A percentile compares a stretch with the other conserved stretches of the same genome.
phyloP scores from a whole-genome alignment of 2,888 invertebrate species.

The Cataglyphis altisquamis region DNA sequence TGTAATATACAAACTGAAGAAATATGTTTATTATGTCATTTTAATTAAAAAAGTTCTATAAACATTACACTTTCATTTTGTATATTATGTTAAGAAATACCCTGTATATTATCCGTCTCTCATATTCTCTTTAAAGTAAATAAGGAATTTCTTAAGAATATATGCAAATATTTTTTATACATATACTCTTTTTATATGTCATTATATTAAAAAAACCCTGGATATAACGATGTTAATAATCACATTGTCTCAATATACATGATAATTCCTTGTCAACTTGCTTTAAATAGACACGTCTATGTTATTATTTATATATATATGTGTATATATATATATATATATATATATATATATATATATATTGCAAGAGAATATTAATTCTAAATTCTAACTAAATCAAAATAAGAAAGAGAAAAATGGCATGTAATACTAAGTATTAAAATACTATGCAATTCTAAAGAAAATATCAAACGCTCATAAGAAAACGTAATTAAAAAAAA shows the following conservation, averaged over 20 bases:
- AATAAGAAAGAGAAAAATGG: neutral
- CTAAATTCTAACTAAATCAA: neutral
- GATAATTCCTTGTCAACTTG: constrained; percentile 4
- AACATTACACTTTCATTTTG: neutral
- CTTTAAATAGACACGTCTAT: neutral
- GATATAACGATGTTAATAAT: constrained; percentile 1
- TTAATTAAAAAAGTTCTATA: neutral
- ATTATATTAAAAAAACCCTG: constrained; percentile 18
- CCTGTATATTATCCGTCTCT: neutral
- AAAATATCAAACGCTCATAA: neutral
- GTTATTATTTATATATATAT: no score
- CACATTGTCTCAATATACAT: neutral
- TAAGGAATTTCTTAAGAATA: constrained; percentile 9
- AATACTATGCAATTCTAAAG: neutral
- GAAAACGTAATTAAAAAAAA: constrained; percentile 28
- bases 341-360: neutral
- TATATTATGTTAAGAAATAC: neutral
- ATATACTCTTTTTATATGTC: neutral
- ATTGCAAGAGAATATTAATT: neutral
- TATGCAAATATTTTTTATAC: constrained; percentile 12
- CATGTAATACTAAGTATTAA: neutral
- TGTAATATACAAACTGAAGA: neutral
- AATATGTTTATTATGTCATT: neutral
- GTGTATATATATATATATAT: neutral
- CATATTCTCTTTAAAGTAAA: neutral